These are phyloP conservation scores for Pseudolycoriella hygida DNA, from an alignment of 2,888 invertebrate species.

Conservation along the genomic window DNA sequence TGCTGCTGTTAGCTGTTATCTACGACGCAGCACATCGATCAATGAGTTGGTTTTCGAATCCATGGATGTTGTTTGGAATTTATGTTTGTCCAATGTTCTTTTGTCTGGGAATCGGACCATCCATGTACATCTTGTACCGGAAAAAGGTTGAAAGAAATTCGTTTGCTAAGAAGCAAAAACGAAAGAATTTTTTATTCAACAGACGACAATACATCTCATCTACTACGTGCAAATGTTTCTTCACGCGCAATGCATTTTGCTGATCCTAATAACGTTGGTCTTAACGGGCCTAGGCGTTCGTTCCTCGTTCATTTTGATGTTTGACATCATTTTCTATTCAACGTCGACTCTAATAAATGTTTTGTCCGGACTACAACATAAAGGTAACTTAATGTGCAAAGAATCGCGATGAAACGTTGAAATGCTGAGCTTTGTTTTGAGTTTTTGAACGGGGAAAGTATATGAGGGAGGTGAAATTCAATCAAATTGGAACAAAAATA, in stretches of 20 bases:
- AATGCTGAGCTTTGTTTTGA: no score
- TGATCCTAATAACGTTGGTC: slow-evolving; percentile 19
- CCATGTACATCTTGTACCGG: slow-evolving; percentile 19
- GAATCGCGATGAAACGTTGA: no score
- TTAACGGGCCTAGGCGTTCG: slow-evolving; percentile 22
- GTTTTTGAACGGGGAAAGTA: no score
- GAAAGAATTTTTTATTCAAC: no score
- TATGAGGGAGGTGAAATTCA: no score
- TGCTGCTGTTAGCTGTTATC: slow-evolving; percentile 21
- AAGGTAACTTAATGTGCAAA: slow-evolving; percentile 16
- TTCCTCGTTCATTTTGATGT: slow-evolving; percentile 23
- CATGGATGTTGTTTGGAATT: slow-evolving; percentile 32
- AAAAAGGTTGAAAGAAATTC: slow-evolving; percentile 16
- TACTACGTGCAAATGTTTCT: slow-evolving; percentile 20
- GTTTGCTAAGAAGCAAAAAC: no score
- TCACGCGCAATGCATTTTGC: slow-evolving; percentile 23
- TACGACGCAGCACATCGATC: slow-evolving; percentile 28
- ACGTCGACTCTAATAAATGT: slow-evolving; percentile 21
- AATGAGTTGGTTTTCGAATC: slow-evolving; percentile 41
- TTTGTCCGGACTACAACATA: slow-evolving; percentile 20
- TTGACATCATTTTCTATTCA: slow-evolving; percentile 23
- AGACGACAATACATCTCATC: no score
- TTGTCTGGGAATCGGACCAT: slow-evolving; percentile 22
- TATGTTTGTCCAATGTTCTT: slow-evolving; percentile 28
- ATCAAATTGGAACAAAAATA: no score